A percentile compares a stretch with the other conserved stretches of the same genome.
These are phyloP conservation scores for Venturia canescens DNA, from an alignment of 1,140 invertebrate species.

Conservation along the genomic window DNA sequence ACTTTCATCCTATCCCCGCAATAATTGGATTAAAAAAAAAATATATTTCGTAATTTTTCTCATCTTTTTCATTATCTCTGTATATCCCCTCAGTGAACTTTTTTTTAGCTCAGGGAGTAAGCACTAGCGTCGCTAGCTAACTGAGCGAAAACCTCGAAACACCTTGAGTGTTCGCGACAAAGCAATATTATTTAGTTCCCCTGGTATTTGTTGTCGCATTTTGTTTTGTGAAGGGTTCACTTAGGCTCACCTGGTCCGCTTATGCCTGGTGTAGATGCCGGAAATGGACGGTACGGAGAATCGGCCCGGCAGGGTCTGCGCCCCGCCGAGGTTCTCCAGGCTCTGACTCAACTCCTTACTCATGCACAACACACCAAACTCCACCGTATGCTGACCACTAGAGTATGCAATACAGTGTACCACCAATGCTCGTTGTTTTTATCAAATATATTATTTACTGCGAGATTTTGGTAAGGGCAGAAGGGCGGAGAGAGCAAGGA, in stretches of 20 bases:
- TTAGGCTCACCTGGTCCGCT: conserved; percentile 79
- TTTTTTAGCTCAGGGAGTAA: too few relatives aligned
- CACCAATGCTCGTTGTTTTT: conserved; percentile 72
- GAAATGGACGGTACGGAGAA: conserved; percentile 77
- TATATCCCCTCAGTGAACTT: too few relatives aligned
- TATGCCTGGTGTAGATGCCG: conserved; percentile 79
- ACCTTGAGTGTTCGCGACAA: background rate
- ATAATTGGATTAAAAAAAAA: too few relatives aligned
- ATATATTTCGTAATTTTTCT: too few relatives aligned
- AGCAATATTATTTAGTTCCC: conserved; percentile 7
- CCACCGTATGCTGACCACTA: conserved; percentile 78
- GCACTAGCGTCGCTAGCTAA: too few relatives aligned
- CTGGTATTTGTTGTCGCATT: background rate
- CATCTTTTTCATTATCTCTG: too few relatives aligned
- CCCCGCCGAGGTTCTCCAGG: conserved; percentile 79
- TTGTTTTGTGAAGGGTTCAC: conserved; percentile 59
- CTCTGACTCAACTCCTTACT: conserved; percentile 79
- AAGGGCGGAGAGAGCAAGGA: conserved; percentile 34
- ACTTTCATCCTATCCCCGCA: too few relatives aligned
- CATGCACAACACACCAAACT: conserved; percentile 78
- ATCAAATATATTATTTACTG: conserved; percentile 63
- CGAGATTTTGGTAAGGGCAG: conserved; percentile 41
- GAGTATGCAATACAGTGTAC: conserved; percentile 77
- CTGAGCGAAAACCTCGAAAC: background rate
- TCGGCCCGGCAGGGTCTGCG: conserved; percentile 77